Evolutionary conservation across 1,140 invertebrate species (phyloP).

Genomic region (Vanessa tameamea): DNA sequence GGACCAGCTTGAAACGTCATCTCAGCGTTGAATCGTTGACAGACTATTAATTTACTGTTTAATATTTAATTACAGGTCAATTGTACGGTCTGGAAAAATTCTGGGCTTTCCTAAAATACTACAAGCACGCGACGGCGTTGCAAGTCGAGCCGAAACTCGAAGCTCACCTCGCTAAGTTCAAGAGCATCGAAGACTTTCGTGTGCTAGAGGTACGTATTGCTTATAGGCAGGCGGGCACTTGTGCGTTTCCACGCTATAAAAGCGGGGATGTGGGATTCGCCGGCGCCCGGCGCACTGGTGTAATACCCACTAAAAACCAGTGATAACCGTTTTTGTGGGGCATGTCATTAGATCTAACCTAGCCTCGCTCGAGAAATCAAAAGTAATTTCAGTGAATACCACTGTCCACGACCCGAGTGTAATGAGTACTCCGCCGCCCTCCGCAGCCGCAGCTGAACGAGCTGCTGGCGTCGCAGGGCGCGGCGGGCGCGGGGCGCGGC

Average conservation of each 20-base stretch:
- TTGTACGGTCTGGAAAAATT: constrained; percentile 99
- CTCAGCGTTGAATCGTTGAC: too few relatives aligned
- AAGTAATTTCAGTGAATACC: background rate
- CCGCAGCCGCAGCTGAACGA: constrained; percentile 66
- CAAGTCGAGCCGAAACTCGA: constrained; percentile 90
- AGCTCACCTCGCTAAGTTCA: constrained; percentile 92
- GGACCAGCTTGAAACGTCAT: too few relatives aligned
- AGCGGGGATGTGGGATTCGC: too few relatives aligned
- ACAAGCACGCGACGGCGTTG: constrained; percentile 89
- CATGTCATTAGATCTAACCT: too few relatives aligned
- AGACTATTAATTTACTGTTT: too few relatives aligned
- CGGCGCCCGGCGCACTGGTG: too few relatives aligned
- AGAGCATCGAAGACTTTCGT: constrained; percentile 96
- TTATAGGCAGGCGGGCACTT: background rate
- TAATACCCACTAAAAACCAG: too few relatives aligned
- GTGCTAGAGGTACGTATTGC: constrained; percentile 83
- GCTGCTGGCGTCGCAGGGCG: constrained; percentile 57
- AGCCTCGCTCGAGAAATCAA: background rate
- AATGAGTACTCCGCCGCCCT: too few relatives aligned
- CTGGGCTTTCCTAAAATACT: constrained; percentile 98
- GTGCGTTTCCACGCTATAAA: too few relatives aligned
- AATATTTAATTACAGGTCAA: constrained; percentile 85
- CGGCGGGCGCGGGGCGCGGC: constrained; percentile 53
- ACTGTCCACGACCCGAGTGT: too few relatives aligned
- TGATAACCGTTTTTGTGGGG: too few relatives aligned